Percentiles rank a stretch among this genome's conserved stretches.
These are phyloP conservation scores for Lypha dubia DNA, from an alignment of 2,888 invertebrate species.

Conservation along the genomic window DNA sequence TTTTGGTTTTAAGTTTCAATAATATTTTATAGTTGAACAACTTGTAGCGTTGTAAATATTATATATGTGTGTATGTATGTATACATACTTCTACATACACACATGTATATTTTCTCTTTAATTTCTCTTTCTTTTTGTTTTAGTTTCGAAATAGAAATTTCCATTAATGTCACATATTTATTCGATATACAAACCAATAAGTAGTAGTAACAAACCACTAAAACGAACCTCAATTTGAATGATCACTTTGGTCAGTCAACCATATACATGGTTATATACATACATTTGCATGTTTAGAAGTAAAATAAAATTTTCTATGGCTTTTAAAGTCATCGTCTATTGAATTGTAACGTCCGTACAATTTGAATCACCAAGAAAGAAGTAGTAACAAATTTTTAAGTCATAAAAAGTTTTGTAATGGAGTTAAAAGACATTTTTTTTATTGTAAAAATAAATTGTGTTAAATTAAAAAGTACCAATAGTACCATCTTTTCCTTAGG, in stretches of 20 bases:
- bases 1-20: slow-evolving; percentile 70
- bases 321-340: slow-evolving; percentile 14
- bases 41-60: slow-evolving; percentile 5
- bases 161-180: slow-evolving; percentile 59
- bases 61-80: neutral
- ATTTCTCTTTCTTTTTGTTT: slow-evolving; percentile 23
- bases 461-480: no score
- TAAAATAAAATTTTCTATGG: slow-evolving; percentile 28
- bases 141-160: slow-evolving; percentile 55
- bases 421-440: neutral
- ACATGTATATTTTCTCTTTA: neutral
- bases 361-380: neutral
- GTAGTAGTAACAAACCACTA: slow-evolving; percentile 52
- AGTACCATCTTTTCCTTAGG: no score
- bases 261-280: slow-evolving; percentile 2
- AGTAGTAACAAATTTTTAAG: neutral
- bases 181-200: slow-evolving; percentile 48
- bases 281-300: neutral
- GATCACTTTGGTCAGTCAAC: slow-evolving; percentile 69
- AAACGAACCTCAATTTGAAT: slow-evolving; percentile 66
- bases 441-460: no score
- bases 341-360: neutral
- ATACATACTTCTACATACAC: neutral
- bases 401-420: neutral
- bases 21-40: slow-evolving; percentile 57